Evolutionary conservation across 2,797 vertebrate genomes (phyloP), one percentile per base, ranked within the genome.

Genomic region (Falco columbarius): DNA sequence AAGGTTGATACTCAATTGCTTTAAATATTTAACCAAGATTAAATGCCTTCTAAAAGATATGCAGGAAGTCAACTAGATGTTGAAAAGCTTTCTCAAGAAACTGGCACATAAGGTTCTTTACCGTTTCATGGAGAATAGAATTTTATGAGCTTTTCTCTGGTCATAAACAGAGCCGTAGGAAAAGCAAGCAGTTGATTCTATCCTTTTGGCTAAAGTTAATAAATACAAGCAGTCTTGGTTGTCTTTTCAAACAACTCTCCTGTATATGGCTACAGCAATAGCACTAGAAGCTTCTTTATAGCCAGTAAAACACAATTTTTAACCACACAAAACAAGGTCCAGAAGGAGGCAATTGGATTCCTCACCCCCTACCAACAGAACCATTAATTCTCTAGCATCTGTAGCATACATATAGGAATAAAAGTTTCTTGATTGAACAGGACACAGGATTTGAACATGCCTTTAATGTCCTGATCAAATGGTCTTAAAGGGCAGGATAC

Each of bases 381-480:
- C 9, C 3, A 2, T 62, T 72, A 58, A 18, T 76, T 85, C 71
- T 76, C 18, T 49, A 73, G 47, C 63, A 87, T 44, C 42, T 71
- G 19, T 70, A 71, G 14, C 12, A 82, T 15, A 42, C 20, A n/a
- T 20, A 49, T 1, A 89, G 32, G 52, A 93, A 67, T 68, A 76
- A 80, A 92, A 95, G 59, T 44, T 51, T 12, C 63, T 40, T 49
- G 34, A 76, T 6, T 49, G 70, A 91, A 79, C 42, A 40, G 14
- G 58, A 66, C 76, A 71, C 7, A 9, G 46, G 29, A 81, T 49
- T 59, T 87, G 59, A 81, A 75, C 1, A 0, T 4, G 6, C 36
- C 66, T 94, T 93, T 90, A 74, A 88, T 52, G 24, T 75, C 63
- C 55, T 51, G 36, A 85, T 94, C 87, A 91, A 93, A 88, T 16